Conservation (phyloP, 2,113 vertebrate genomes). For the Oxygymnocypris stewartii region DNA sequence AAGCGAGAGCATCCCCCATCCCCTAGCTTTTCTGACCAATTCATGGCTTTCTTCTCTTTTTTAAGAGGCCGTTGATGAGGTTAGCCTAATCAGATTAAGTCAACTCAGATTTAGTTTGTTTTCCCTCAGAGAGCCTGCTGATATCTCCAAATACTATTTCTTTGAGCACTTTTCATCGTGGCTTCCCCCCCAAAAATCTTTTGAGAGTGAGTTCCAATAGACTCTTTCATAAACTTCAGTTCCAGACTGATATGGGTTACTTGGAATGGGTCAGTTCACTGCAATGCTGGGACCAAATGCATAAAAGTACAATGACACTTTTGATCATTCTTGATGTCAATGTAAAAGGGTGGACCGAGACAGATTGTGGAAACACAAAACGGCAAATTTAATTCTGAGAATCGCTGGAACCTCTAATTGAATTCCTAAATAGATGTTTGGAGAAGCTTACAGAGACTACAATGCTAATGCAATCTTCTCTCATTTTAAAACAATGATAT, state of each 20-base stretch:
- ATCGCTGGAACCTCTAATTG: conserved; percentile 80
- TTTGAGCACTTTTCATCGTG: conserved; percentile 78
- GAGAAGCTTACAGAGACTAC: conserved; percentile 69
- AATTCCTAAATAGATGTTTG: conserved; percentile 72
- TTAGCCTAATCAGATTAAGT: conserved; percentile 96
- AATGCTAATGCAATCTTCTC: conserved; percentile 74
- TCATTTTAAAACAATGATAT: conserved; percentile 57
- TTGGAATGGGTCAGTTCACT: conserved; percentile 90
- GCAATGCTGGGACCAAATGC: conserved; percentile 77
- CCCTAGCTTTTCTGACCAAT: conserved; percentile 74
- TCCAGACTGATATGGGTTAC: conserved; percentile 78
- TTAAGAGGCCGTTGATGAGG: conserved; percentile 88
- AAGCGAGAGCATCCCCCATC: conserved; percentile 70
- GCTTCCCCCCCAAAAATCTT: conserved; percentile 72
- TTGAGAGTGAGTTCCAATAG: conserved; percentile 81
- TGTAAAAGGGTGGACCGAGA: conserved; percentile 64
- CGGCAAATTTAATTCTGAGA: conserved; percentile 72
- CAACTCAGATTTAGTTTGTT: conserved; percentile 88
- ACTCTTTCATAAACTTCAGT: conserved; percentile 82
- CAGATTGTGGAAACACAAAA: conserved; percentile 76
- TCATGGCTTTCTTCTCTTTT: conserved; percentile 81
- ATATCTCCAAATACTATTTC: conserved; percentile 81
- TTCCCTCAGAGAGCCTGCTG: conserved; percentile 82
- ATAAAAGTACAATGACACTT: conserved; percentile 84
- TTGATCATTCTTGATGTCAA: conserved; percentile 75